Evolutionary conservation across 2,113 vertebrate genomes (phyloP), one percentile per base, ranked within the genome.

Genomic region (Lophius piscatorius): DNA sequence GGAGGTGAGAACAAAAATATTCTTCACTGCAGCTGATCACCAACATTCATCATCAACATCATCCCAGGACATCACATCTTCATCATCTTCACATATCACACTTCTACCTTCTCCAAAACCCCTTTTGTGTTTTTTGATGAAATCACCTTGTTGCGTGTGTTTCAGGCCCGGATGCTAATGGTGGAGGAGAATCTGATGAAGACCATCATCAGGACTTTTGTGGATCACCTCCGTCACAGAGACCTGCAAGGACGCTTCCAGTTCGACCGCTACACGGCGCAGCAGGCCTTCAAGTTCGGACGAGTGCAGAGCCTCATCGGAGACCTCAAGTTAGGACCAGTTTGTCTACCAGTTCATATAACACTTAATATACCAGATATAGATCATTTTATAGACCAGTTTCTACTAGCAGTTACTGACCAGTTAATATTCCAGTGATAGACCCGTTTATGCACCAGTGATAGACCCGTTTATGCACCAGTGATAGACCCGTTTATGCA

Each of bases 201-300:
- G 33, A 94, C 93, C 57, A 98, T 99, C 85, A 96, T 99, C 84
- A 94, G 91, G 83, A 96, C 96, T 0, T 99, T 98, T 52, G 94
- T 97, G 87, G 96, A 97, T 54, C 97, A 98, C 64, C 88, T 99
- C 44, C 91, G 93, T 42, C 96, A 97, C 78, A 87, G 95, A 74
- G 97, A 99, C 80, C 70, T 93, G 38, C 95, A 98, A 74, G 97
- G 97, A 22, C 94, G 93, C 22, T 98, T 99, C 91, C 97, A 98
- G 80, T 99, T 99, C 47, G 96, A 99, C 81, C 92, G 96, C 61
- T 98, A 98, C 73, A 98, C 96, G 0, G 92, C 95, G 20, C 92
- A 96, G 65, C 97, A 99, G 78, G 94, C 96, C 83, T 98, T 98
- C 87, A 98, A 97, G 85, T 99, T 99, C 42, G 93, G 91, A 22